Evolutionary conservation across 92 coral and sea anemone genomes (phyloP), one percentile per base, ranked within the genome.

Genomic region (Galaxea fascicularis): DNA sequence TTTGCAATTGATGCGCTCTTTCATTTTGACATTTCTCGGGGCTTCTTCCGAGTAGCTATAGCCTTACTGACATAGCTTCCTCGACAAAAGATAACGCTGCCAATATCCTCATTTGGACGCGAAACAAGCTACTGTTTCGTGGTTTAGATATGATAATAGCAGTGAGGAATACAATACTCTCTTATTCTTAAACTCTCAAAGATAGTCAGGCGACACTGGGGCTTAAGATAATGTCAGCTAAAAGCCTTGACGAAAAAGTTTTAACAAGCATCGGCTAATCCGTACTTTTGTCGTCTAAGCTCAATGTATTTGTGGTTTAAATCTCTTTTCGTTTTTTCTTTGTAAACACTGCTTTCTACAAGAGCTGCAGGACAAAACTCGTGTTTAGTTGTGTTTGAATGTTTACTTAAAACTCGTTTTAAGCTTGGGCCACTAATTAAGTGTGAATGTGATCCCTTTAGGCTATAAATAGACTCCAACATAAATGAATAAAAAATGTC

Each of bases 21-120:
- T 29, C 24, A 49, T 71, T 71, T 77, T 94, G 98, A 85, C 98
- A 92, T 76, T 87, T 91, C 90, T 87, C 87, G 88, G 85, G 90
- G 57, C 71, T 87, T 79, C 94, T 94, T 94, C 94, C 95, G 98
- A 86, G 90, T 62, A 82, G 54, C 21, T 21, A 88, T 62, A 82
- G 54, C 21, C 9, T 60, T 47, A 52, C 28, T 88, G 94, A 88
- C 94, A 84, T 64, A 41, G 67, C 57, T 82, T 80, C 85, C 68
- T 56, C 47, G 74, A 62, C 46, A 68, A 82, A 64, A 57, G 94
- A 91, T 82, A 87, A 74, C 27, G 16, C 15, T 45, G 56, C 39
- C 71, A 77, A 63, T 79, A 62, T 73, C 85, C 68, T 51, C 29
- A 29, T 60, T 53, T 39, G 76, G 66, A 20, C 30, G 54, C 35